phyloP scores from a whole-genome alignment of 2,113 vertebrate species.

The Cavia porcellus region DNA sequence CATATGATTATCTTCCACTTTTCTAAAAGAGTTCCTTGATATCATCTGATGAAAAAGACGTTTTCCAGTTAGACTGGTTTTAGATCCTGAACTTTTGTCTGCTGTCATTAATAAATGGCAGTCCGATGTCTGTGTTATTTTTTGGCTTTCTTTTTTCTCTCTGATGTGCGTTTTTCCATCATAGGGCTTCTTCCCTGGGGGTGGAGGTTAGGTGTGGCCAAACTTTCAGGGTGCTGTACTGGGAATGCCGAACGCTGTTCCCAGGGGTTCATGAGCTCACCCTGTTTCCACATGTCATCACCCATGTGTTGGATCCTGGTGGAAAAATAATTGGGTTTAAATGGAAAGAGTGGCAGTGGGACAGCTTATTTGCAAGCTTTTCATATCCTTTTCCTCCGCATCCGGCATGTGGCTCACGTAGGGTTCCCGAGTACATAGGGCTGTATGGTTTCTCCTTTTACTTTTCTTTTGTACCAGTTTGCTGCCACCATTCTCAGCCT shows the following conservation, averaged over 20 bases:
- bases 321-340: slow-evolving; percentile 73
- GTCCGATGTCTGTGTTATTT: slow-evolving; percentile 6
- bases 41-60: slow-evolving; percentile 57
- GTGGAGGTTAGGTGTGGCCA: not conserved
- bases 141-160: slow-evolving; percentile 59
- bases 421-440: not conserved
- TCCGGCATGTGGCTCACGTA: slow-evolving; percentile 17
- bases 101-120: slow-evolving; percentile 22
- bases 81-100: slow-evolving; percentile 13
- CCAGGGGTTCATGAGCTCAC: slow-evolving; percentile 75
- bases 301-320: slow-evolving; percentile 57
- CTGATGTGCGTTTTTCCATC: slow-evolving; percentile 63
- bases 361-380: slow-evolving; percentile 68
- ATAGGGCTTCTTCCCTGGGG: not conserved
- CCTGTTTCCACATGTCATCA: slow-evolving; percentile 74
- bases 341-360: slow-evolving; percentile 79
- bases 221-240: slow-evolving; percentile 71
- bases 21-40: not conserved
- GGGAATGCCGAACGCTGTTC: slow-evolving; percentile 14
- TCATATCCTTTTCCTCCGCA: slow-evolving; percentile 74
- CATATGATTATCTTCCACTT: not conserved
- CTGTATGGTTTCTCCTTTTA: not conserved
- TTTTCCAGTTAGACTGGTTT: slow-evolving; percentile 20
- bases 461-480: slow-evolving; percentile 16
- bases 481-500: not conserved